These are phyloP conservation scores for Eurypyga helias DNA, from an alignment of 2,113 vertebrate species.

Conservation along the genomic window DNA sequence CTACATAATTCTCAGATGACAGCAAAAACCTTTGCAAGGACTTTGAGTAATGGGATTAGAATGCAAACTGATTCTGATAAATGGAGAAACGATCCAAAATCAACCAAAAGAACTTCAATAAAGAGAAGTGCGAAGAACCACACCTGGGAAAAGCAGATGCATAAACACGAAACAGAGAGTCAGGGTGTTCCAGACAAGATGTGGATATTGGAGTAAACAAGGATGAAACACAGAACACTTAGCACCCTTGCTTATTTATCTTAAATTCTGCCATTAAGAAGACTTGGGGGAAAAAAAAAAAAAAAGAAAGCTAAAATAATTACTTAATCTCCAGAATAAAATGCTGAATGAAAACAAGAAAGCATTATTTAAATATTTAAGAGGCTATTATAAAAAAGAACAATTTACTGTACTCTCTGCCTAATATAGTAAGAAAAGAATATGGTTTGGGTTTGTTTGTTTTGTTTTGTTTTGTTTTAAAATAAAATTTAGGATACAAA, in stretches of 20 bases:
- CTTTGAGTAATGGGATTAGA: not conserved
- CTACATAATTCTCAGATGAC: not conserved
- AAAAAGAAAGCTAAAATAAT: not conserved
- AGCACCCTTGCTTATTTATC: not conserved
- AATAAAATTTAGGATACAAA: not conserved
- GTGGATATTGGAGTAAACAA: not conserved
- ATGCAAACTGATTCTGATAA: not conserved
- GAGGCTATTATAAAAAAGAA: not conserved
- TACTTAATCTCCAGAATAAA: not conserved
- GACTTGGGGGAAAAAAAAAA: not conserved
- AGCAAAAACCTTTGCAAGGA: not conserved
- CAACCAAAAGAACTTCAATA: not conserved
- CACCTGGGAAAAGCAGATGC: not conserved
- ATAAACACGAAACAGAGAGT: not conserved
- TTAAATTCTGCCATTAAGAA: not conserved
- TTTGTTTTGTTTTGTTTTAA: not conserved
- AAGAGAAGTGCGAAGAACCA: not conserved
- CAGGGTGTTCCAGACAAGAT: not conserved
- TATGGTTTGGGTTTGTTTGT: too few relatives aligned
- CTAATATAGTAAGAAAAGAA: not conserved
- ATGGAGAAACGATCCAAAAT: not conserved
- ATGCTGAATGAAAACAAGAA: not conserved
- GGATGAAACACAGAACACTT: not conserved
- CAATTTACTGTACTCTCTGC: not conserved
- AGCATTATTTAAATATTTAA: not conserved